Evolutionary conservation across 2,888 invertebrate genomes (phyloP).

Genomic region (Hedychridium roseum): DNA sequence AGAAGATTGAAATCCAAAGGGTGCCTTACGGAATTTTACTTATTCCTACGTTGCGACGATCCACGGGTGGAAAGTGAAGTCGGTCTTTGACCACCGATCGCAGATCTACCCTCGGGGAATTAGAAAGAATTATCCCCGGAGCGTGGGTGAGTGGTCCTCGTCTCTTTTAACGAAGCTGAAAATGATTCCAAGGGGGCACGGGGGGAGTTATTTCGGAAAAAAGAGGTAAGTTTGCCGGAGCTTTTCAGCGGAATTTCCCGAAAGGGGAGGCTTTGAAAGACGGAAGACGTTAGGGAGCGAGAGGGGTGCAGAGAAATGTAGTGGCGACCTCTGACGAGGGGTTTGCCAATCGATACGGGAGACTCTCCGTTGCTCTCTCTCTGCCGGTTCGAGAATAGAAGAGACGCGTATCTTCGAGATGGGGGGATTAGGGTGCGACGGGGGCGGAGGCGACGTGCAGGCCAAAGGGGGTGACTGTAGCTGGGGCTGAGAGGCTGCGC

Average conservation of each 20-base stretch:
- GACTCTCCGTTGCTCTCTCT: slow-evolving; percentile 2
- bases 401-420: slow-evolving; percentile 54
- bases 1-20: too few relatives aligned
- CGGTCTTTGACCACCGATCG: too few relatives aligned
- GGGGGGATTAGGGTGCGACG: slow-evolving; percentile 61
- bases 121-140: too few relatives aligned
- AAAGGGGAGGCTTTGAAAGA: slow-evolving; percentile 6
- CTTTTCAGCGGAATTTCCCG: slow-evolving; percentile 1
- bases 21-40: too few relatives aligned
- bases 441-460: slow-evolving; percentile 39
- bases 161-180: too few relatives aligned
- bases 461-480: slow-evolving; percentile 28
- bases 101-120: too few relatives aligned
- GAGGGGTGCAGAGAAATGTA: slow-evolving; percentile 25
- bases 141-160: too few relatives aligned
- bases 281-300: slow-evolving; percentile 1
- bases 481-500: slow-evolving; percentile 43
- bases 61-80: too few relatives aligned
- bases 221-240: too few relatives aligned
- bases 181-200: too few relatives aligned
- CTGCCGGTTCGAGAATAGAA: slow-evolving; percentile 36
- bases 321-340: slow-evolving; percentile 58
- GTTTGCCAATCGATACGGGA: slow-evolving; percentile 57
- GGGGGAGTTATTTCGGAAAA: too few relatives aligned
- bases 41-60: too few relatives aligned